These are phyloP conservation scores for Steatocranus sp. DNA, from an alignment of 2,797 vertebrate genomes.

Conservation along the genomic window DNA sequence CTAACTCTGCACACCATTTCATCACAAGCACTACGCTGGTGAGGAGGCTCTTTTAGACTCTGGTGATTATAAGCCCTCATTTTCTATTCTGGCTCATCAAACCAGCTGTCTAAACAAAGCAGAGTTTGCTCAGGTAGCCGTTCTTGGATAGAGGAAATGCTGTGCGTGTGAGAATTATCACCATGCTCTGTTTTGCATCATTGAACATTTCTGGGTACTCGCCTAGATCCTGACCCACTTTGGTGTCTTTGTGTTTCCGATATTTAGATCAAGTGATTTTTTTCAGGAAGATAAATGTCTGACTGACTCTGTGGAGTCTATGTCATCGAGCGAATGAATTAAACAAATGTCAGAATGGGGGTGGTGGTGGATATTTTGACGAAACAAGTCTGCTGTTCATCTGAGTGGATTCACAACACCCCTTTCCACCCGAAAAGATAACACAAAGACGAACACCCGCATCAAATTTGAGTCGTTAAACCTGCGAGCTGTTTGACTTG, in stretches of 20 bases:
- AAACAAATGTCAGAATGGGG: constrained; percentile 29
- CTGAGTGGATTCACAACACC: constrained; percentile 16
- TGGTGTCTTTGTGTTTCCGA: constrained; percentile 53
- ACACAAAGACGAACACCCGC: constrained; percentile 8
- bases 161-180: constrained; percentile 42
- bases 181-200: constrained; percentile 53
- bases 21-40: constrained; percentile 30
- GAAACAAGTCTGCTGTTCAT: background rate
- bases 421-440: constrained; percentile 5
- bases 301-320: constrained; percentile 23
- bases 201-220: constrained; percentile 39
- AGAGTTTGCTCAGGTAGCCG: constrained; percentile 62
- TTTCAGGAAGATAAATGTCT: constrained; percentile 31
- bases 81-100: constrained; percentile 66
- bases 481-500: background rate
- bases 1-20: constrained; percentile 44
- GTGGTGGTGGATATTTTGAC: constrained; percentile 1
- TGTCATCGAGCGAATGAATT: constrained; percentile 27
- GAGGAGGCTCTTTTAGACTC: constrained; percentile 43
- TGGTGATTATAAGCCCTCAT: constrained; percentile 58
- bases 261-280: constrained; percentile 61
- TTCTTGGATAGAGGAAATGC: constrained; percentile 30
- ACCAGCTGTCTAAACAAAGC: constrained; percentile 71
- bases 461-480: background rate
- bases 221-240: constrained; percentile 59